Evolutionary conservation across 1,140 invertebrate species (phyloP).

Genomic region (Ceratoteleas bidentatus): DNA sequence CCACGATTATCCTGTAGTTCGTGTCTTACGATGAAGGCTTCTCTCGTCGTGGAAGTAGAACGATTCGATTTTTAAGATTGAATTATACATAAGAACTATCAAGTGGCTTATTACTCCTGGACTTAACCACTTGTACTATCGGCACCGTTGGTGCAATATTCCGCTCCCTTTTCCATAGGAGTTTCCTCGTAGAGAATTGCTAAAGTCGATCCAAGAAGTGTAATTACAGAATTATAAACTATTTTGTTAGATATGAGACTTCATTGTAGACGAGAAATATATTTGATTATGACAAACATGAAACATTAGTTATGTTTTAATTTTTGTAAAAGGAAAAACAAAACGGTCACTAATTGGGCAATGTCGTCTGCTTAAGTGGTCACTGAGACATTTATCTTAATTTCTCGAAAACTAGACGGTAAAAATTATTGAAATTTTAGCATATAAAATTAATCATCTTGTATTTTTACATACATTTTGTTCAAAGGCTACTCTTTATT

Average conservation of each 20-base stretch:
- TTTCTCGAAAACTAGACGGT: too few relatives aligned
- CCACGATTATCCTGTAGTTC: not conserved
- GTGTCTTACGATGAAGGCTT: not conserved
- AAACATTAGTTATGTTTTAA: too few relatives aligned
- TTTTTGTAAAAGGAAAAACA: too few relatives aligned
- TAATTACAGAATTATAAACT: not conserved
- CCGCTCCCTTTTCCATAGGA: not conserved
- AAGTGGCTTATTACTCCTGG: conserved; percentile 15
- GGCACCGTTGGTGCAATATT: not conserved
- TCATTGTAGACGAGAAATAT: too few relatives aligned
- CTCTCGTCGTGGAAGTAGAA: not conserved
- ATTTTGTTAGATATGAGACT: not conserved
- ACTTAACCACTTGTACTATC: not conserved
- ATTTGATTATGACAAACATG: too few relatives aligned
- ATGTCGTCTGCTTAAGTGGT: too few relatives aligned
- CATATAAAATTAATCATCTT: too few relatives aligned
- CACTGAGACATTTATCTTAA: too few relatives aligned
- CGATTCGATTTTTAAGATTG: conserved; percentile 20
- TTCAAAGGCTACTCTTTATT: too few relatives aligned
- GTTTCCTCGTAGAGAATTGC: conserved; percentile 59
- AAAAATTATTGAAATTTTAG: too few relatives aligned
- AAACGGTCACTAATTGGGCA: too few relatives aligned
- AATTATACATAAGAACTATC: conserved; percentile 21
- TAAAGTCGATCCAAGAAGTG: not conserved
- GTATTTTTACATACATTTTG: too few relatives aligned